Conservation (phyloP, 2,888 invertebrate species). For the Epirrhoe tristata region DNA sequence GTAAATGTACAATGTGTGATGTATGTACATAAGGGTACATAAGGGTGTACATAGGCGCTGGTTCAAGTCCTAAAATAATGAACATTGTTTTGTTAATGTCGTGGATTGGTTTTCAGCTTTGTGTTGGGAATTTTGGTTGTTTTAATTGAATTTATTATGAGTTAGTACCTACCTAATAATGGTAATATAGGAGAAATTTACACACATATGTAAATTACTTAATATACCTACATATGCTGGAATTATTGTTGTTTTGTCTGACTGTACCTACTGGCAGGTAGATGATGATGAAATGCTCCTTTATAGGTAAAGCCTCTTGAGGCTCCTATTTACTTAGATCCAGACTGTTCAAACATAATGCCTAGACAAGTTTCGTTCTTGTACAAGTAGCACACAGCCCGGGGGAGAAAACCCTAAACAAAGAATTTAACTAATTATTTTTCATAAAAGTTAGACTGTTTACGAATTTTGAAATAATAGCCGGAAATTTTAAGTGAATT, state of each 20-base stretch:
- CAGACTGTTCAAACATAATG: neutral
- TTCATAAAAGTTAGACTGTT: too few species aligned
- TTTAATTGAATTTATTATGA: conserved; percentile 23
- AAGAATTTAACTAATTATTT: neutral
- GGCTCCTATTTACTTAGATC: conserved; percentile 6
- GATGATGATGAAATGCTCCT: too few species aligned
- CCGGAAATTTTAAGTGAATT: too few species aligned
- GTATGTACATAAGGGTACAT: conserved; percentile 48
- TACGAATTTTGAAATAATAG: too few species aligned
- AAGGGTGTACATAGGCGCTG: conserved; percentile 53
- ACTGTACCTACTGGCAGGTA: too few species aligned
- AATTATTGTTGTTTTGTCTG: too few species aligned
- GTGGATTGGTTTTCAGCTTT: conserved; percentile 39
- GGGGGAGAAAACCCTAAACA: neutral
- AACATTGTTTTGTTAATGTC: conserved; percentile 46
- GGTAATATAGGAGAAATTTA: neutral
- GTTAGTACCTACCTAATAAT: neutral
- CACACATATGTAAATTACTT: neutral
- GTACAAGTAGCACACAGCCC: conserved; percentile 17
- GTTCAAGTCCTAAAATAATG: conserved; percentile 52
- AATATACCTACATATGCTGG: too few species aligned
- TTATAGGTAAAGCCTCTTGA: neutral
- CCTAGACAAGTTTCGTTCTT: conserved; percentile 13
- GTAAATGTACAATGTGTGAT: conserved; percentile 71
- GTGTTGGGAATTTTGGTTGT: conserved; percentile 30